Percentiles rank a stretch among this genome's conserved stretches.
These are phyloP conservation scores for Temnothorax longispinosus DNA, from an alignment of 1,140 invertebrate genomes.

Conservation along the genomic window DNA sequence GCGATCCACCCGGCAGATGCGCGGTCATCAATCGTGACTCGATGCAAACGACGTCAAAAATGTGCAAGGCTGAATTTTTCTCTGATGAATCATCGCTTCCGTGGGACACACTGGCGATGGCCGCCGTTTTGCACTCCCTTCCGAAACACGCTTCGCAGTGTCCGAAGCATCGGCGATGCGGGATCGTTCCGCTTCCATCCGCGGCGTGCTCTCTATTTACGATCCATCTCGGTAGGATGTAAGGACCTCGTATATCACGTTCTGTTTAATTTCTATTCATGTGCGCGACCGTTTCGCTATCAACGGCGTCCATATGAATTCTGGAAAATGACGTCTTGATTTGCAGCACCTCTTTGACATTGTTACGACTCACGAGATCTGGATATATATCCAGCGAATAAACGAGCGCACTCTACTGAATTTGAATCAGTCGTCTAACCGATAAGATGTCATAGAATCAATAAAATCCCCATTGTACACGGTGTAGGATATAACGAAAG, in stretches of 20 bases:
- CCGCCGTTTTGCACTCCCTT: slow-evolving; percentile 42
- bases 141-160: slow-evolving; percentile 32
- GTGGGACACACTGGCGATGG: slow-evolving; percentile 49
- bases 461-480: slow-evolving; percentile 16
- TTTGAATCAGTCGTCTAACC: slow-evolving; percentile 3
- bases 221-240: not conserved
- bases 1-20: slow-evolving; percentile 62
- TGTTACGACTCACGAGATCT: not conserved
- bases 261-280: slow-evolving; percentile 61
- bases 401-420: not conserved
- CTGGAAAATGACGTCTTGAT: not conserved
- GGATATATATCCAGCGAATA: not conserved
- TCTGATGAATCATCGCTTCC: slow-evolving; percentile 71
- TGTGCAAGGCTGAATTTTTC: slow-evolving; percentile 71
- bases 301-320: not conserved
- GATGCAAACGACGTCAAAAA: slow-evolving; percentile 64
- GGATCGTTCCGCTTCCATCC: slow-evolving; percentile 24
- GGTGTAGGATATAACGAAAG: not conserved
- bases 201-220: slow-evolving; percentile 3
- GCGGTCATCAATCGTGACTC: slow-evolving; percentile 69
- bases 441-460: slow-evolving; percentile 45
- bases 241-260: slow-evolving; percentile 47
- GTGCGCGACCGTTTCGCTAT: not conserved
- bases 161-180: not conserved
- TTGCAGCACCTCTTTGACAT: not conserved